Percentiles rank a stretch among this genome's conserved stretches.
Conservation (phyloP, 2,113 vertebrate genomes). For the Ctenomys sociabilis region DNA sequence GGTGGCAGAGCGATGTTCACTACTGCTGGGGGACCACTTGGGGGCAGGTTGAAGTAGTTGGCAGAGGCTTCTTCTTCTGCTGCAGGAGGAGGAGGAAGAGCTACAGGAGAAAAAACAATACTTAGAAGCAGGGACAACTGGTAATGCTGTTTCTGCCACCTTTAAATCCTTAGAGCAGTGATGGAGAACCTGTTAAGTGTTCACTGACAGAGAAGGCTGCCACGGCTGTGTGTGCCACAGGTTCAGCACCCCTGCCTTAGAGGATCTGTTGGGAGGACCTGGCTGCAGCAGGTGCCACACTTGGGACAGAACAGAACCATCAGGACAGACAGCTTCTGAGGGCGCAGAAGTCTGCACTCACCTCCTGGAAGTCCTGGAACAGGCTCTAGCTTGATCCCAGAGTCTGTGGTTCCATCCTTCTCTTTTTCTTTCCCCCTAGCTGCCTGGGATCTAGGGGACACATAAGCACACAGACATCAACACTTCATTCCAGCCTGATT, state of each 20-base stretch:
- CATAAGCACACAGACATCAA: background rate
- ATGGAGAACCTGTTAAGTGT: background rate
- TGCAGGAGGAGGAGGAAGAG: too few species aligned
- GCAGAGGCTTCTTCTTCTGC: too few species aligned
- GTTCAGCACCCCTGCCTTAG: background rate
- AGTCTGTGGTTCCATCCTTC: constrained; percentile 93
- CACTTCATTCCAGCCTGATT: background rate
- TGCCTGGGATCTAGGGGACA: constrained; percentile 91
- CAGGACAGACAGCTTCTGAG: background rate
- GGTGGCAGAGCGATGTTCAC: too few species aligned
- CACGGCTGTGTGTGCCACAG: background rate
- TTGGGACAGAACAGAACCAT: background rate
- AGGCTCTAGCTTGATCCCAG: constrained; percentile 94
- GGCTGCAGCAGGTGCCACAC: background rate
- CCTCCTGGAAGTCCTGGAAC: constrained; percentile 96
- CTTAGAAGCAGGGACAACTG: background rate
- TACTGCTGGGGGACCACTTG: too few species aligned
- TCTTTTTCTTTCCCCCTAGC: constrained; percentile 95
- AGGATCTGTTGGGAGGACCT: background rate
- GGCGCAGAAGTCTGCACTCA: constrained; percentile 70
- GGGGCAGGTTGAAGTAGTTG: too few species aligned
- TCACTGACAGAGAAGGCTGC: background rate
- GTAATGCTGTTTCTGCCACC: background rate
- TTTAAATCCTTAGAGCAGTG: too few species aligned
- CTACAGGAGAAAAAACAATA: constrained; percentile 52